These are phyloP conservation scores for Eristalinus aeneus DNA, from an alignment of 2,888 invertebrate species.

Conservation along the genomic window DNA sequence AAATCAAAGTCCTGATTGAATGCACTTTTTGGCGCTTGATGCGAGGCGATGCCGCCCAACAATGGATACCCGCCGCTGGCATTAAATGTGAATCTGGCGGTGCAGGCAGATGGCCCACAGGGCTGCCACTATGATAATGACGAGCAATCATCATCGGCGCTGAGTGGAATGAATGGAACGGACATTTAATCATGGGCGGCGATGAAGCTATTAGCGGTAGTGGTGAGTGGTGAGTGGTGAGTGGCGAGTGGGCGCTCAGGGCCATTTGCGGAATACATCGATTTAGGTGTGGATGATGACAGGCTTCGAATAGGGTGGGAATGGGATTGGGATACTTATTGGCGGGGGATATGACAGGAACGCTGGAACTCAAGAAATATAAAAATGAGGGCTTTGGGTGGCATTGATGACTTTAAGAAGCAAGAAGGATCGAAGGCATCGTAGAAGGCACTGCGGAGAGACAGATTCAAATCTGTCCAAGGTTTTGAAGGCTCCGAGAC, in stretches of 20 bases:
- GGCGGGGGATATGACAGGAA: background rate
- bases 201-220: background rate
- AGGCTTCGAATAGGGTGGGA: background rate
- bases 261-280: background rate
- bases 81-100: constrained; percentile 33
- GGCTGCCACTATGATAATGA: background rate
- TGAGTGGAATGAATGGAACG: background rate
- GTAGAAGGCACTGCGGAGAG: too few relatives aligned
- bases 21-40: constrained; percentile 19
- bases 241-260: background rate
- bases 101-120: background rate
- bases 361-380: too few relatives aligned
- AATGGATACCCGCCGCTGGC: background rate
- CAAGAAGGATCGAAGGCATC: too few relatives aligned
- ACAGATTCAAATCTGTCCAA: too few relatives aligned
- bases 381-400: too few relatives aligned
- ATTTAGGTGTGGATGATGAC: background rate
- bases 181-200: background rate
- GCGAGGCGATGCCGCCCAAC: background rate
- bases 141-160: constrained; percentile 13
- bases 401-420: too few relatives aligned
- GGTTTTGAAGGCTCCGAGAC: too few relatives aligned
- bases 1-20: constrained; percentile 44
- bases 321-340: background rate
- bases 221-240: too few relatives aligned